Conservation (phyloP, 35 echinoderm and acorn worm genomes). For the Heliocidaris tuberculata region DNA sequence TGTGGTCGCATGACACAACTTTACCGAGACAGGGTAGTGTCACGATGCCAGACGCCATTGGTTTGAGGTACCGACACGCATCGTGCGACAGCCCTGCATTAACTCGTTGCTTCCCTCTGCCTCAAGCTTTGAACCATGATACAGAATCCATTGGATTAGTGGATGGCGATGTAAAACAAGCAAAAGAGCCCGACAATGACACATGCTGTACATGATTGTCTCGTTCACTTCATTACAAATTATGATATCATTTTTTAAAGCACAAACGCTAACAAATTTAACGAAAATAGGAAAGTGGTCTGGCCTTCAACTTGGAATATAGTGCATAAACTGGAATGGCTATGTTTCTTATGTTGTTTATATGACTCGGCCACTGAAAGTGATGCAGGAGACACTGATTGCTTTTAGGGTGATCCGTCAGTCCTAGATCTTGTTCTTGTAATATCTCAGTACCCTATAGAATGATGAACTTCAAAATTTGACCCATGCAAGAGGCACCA, state of each 20-base stretch:
- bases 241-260: neutral
- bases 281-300: neutral
- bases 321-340: too few relatives aligned
- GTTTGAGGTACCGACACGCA: constrained; percentile 14
- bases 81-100: neutral
- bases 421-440: too few relatives aligned
- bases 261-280: neutral
- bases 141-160: neutral
- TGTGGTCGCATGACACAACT: neutral
- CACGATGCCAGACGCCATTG: neutral
- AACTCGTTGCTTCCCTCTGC: neutral
- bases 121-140: neutral
- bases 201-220: neutral
- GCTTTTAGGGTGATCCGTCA: too few relatives aligned
- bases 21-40: neutral
- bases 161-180: neutral
- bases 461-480: too few relatives aligned
- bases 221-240: neutral
- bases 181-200: neutral
- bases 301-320: neutral
- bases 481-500: too few relatives aligned
- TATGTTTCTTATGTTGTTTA: too few relatives aligned
- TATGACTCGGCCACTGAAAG: too few relatives aligned
- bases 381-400: too few relatives aligned
- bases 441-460: too few relatives aligned